A percentile compares a stretch with the other conserved stretches of the same genome.
phyloP scores from a whole-genome alignment of 2,113 vertebrate genomes.

The Thalassarche chlororhynchos region DNA sequence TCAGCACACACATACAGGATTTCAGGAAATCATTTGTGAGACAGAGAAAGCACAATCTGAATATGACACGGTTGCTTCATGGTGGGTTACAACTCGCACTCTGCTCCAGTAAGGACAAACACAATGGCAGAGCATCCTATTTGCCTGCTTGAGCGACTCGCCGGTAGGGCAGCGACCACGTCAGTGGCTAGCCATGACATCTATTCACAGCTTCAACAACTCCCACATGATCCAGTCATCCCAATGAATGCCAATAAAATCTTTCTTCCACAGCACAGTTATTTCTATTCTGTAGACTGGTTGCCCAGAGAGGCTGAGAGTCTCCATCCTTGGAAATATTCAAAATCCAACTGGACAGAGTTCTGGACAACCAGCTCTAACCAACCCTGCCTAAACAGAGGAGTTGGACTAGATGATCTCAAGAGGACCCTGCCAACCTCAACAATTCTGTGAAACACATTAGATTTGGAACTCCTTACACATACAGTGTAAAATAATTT shows the following conservation, averaged over 20 bases:
- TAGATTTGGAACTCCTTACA: neutral
- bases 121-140: accelerated
- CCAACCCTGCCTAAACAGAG: neutral
- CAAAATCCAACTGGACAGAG: neutral
- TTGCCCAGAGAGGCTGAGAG: neutral
- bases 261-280: neutral
- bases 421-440: neutral
- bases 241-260: neutral
- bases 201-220: neutral
- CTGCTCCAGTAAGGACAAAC: neutral
- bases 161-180: accelerated
- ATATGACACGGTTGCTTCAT: accelerated
- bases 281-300: neutral
- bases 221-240: neutral
- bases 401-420: neutral
- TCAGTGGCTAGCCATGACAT: accelerated
- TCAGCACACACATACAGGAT: neutral
- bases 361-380: neutral
- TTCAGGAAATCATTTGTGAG: neutral
- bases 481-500: neutral
- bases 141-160: accelerated
- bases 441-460: neutral
- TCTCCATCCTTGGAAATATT: neutral
- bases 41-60: neutral
- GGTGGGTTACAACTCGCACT: neutral